Base-by-base conservation (phyloP, 1,140 invertebrate species). In the Drosophila repletoides region DNA sequence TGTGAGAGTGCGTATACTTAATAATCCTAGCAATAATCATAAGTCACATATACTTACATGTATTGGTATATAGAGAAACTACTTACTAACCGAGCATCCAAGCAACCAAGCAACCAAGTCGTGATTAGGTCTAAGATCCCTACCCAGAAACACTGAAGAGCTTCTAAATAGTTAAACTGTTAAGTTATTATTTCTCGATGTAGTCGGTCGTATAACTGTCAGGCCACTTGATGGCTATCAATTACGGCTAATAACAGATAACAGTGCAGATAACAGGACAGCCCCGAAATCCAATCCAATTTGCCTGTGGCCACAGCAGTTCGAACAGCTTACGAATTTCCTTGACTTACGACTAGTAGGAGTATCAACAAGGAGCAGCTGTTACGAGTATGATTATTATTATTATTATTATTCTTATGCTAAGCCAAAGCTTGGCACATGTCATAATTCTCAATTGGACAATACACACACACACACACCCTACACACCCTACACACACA, bases 51-150 rank as follows among this genome's bases (percentile, higher is more conserved):
- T 10, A 40, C 40, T 14, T 9, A n/a, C 14, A 7, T 15, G 5
- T 28, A 48, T 29, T 0, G 24, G 22, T 45, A 22, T 17, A 41
- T 43, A 28, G 15, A 45, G 28, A 38, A 48, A 5, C 56, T 46
- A 51, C 55, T 71, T 61, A 52, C 38, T 72, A 76, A 63, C 22
- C 58, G 71, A 66, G 19, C 26, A 31, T 12, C 48, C 36, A 40
- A 38, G 14, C 59, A 70, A 68, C 51, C 41, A 34, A 33, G 24
- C 21, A 45, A 48, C 31, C 60, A 77, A 74, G 55, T 74, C 79
- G 79, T 83, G 79, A 83, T 83, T 83, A 83, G 79, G 79, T 83
- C 74, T 83, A 83, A 83, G 79, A 84, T 83, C 79, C 76, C 67
- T n/a, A n/a, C 48, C n/a, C 2, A 14, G 0, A 6, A 22, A 52